A percentile compares a stretch with the other conserved stretches of the same genome.
Evolutionary conservation across 2,888 invertebrate genomes (phyloP).

Genomic region (Pogonocherus hispidulus): DNA sequence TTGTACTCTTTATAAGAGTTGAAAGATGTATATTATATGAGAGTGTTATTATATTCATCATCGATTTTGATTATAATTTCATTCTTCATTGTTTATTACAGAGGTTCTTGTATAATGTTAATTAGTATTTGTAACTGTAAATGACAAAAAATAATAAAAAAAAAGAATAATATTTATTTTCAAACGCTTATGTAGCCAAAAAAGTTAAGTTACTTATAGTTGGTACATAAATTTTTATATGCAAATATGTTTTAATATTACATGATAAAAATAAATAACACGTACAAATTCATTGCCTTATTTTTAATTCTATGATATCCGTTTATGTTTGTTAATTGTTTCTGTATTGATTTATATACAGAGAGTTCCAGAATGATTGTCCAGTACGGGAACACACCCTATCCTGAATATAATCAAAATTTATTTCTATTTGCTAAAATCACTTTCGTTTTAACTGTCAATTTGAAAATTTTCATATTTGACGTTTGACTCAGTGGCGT

Average conservation of each 20-base stretch:
- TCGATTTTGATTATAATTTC: conserved; percentile 50
- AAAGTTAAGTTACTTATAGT: conserved; percentile 55
- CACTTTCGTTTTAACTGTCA: too few relatives aligned
- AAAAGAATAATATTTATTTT: conserved; percentile 57
- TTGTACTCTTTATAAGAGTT: conserved; percentile 61
- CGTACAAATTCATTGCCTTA: conserved; percentile 24
- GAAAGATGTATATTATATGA: conserved; percentile 50
- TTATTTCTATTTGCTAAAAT: too few relatives aligned
- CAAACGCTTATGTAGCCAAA: conserved; percentile 57
- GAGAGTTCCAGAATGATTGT: too few relatives aligned
- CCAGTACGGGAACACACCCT: too few relatives aligned
- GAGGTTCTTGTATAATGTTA: conserved; percentile 48
- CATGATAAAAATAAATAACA: conserved; percentile 50
- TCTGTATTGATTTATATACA: too few relatives aligned
- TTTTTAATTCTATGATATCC: too few relatives aligned
- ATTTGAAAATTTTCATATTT: too few relatives aligned
- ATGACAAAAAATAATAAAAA: conserved; percentile 46
- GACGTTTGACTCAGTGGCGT: too few relatives aligned
- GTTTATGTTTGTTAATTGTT: too few relatives aligned
- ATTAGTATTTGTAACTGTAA: conserved; percentile 51
- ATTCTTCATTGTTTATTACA: conserved; percentile 43
- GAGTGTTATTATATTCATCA: conserved; percentile 48
- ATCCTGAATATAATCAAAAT: too few relatives aligned
- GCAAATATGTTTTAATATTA: conserved; percentile 55
- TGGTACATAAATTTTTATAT: conserved; percentile 59